phyloP scores from a whole-genome alignment of 2,888 invertebrate genomes.

The Elysia crispata region DNA sequence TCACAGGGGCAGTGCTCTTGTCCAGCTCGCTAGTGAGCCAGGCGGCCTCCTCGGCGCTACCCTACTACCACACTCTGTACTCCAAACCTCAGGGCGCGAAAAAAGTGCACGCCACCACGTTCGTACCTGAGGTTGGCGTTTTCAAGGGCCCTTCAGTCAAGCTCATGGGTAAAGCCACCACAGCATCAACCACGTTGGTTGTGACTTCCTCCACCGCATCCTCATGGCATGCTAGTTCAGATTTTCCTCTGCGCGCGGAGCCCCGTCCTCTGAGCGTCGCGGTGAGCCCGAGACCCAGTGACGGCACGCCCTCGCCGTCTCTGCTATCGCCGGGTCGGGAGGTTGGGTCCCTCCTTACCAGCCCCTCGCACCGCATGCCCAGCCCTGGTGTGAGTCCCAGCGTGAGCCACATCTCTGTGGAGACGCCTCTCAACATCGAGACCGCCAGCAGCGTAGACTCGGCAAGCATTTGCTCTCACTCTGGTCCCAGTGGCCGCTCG shows the following conservation, averaged over 20 bases:
- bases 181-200: conserved; percentile 3
- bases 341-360: not conserved
- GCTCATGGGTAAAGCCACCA: conserved; percentile 45
- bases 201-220: not conserved
- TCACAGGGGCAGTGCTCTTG: conserved; percentile 18
- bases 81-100: conserved; percentile 58
- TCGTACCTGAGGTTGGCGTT: conserved; percentile 70
- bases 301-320: conserved; percentile 23
- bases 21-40: conserved; percentile 27
- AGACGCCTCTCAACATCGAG: conserved; percentile 31
- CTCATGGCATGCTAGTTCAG: not conserved
- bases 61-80: conserved; percentile 68
- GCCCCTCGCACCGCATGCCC: not conserved
- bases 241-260: conserved; percentile 9
- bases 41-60: conserved; percentile 58
- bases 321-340: conserved; percentile 15
- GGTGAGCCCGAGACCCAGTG: not conserved
- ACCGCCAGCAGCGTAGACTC: conserved; percentile 38
- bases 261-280: not conserved
- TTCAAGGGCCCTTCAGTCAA: conserved; percentile 55
- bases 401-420: conserved; percentile 3
- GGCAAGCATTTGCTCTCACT: conserved; percentile 27
- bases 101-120: conserved; percentile 70
- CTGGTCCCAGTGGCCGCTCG: conserved; percentile 22
- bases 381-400: conserved; percentile 6